Evolutionary conservation across 2,113 vertebrate species (phyloP), one percentile per base, ranked within the genome.

Genomic region (Nibea albiflora): DNA sequence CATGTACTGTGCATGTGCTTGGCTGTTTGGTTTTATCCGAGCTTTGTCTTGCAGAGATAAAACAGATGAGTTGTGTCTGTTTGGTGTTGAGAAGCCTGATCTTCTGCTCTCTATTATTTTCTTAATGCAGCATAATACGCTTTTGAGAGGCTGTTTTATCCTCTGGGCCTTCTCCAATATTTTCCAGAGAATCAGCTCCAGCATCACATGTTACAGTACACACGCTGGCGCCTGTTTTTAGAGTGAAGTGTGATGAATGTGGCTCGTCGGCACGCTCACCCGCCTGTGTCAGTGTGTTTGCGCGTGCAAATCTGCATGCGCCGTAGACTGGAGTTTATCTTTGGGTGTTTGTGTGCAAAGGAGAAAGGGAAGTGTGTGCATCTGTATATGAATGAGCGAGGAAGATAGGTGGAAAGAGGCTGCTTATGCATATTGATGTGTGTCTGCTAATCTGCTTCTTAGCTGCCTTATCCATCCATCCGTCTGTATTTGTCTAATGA

Each of bases 401-500:
- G 71, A 26, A n/a, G 66, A 81, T 76, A 83, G 74, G 69, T 84
- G 73, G 76, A 89, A 89, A 89, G 83, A 87, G 78, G 78, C 84
- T 90, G 89, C 83, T 76, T 91, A 78, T 90, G 90, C 91, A 90
- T 92, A 92, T 92, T 90, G 88, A 90, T 92, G 91, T 90, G 84
- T 89, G 90, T 90, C 80, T 83, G 81, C 87, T 94, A 94, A 95
- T 94, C 92, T 94, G 76, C 86, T 82, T 88, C 83, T 92, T 93
- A 89, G 93, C 89, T 88, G 87, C 76, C 83, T 87, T 89, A 89
- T 93, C 92, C 87, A 86, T 92, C 87, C 88, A 90, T 92, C 90
- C 89, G 22, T 92, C 90, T 92, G 87, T 92, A 90, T 93, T 95
- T 93, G 90, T 92, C 82, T 94, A 92, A 94, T 95, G 89, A 95